Evolutionary conservation across 2,113 vertebrate genomes (phyloP).

Genomic region (Tor tambroides): DNA sequence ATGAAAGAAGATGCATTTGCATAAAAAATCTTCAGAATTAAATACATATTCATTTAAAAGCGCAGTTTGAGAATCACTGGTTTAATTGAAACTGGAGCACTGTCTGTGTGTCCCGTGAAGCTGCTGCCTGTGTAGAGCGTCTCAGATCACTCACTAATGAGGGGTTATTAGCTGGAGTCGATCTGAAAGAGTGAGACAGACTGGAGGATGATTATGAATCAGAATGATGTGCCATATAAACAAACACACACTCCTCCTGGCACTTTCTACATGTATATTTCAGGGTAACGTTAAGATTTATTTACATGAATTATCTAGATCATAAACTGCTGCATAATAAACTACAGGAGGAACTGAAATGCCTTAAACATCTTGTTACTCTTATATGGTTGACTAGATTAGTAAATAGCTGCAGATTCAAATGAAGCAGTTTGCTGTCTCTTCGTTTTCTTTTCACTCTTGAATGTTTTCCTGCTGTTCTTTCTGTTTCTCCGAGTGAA

Average conservation of each 20-base stretch:
- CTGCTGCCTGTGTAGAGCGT: not conserved
- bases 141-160: not conserved
- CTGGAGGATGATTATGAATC: not conserved
- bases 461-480: not conserved
- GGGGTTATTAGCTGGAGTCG: not conserved
- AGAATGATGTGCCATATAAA: not conserved
- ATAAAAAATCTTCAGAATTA: no score
- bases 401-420: not conserved
- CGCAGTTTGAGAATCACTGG: not conserved
- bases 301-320: not conserved
- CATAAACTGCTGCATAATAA: not conserved
- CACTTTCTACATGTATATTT: not conserved
- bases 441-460: not conserved
- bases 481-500: not conserved
- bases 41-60: no score
- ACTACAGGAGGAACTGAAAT: not conserved
- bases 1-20: no score
- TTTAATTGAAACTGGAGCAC: not conserved
- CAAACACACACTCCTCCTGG: not conserved
- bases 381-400: not conserved
- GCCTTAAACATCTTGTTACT: constrained; percentile 1
- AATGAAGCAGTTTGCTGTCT: not conserved
- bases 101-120: not conserved
- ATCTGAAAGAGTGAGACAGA: not conserved
- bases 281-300: not conserved